A percentile compares a stretch with the other conserved stretches of the same genome.
Evolutionary conservation across 2,888 invertebrate species (phyloP).

Genomic region (Acanthosepion esculentum): DNA sequence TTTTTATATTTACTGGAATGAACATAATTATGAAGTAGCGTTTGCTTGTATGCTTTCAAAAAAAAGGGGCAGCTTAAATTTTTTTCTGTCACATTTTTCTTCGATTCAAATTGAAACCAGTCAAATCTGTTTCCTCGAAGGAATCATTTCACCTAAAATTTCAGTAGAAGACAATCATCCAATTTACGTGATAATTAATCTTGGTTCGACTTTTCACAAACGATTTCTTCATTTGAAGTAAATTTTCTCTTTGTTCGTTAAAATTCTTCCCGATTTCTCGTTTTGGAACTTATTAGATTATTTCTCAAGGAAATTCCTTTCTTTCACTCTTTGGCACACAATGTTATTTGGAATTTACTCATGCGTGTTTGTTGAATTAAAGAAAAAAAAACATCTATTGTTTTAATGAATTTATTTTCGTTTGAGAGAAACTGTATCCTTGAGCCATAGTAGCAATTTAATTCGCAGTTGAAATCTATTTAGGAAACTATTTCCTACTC

Average conservation of each 20-base stretch:
- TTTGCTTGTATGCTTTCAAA: too few relatives aligned
- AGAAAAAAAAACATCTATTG: background rate
- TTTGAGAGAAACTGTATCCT: background rate
- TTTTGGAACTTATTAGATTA: background rate
- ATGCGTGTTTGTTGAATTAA: background rate
- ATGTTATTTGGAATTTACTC: background rate
- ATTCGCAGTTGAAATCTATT: background rate
- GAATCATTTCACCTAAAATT: background rate
- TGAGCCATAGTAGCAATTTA: background rate
- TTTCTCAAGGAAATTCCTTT: background rate
- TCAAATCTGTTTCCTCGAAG: background rate
- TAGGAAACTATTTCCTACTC: background rate
- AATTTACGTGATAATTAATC: background rate
- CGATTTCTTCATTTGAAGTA: background rate
- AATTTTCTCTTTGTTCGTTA: background rate
- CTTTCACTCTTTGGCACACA: fast-evolving
- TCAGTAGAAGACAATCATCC: background rate
- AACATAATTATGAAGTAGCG: too few relatives aligned
- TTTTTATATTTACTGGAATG: too few relatives aligned
- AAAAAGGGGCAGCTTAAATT: background rate
- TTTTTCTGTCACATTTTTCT: background rate
- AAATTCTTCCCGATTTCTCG: background rate
- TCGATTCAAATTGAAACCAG: background rate
- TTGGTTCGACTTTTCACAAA: background rate
- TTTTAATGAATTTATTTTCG: background rate